A percentile compares a stretch with the other conserved stretches of the same genome.
These are phyloP conservation scores for Belgica antarctica DNA, from an alignment of 2,888 invertebrate genomes.

Conservation along the genomic window DNA sequence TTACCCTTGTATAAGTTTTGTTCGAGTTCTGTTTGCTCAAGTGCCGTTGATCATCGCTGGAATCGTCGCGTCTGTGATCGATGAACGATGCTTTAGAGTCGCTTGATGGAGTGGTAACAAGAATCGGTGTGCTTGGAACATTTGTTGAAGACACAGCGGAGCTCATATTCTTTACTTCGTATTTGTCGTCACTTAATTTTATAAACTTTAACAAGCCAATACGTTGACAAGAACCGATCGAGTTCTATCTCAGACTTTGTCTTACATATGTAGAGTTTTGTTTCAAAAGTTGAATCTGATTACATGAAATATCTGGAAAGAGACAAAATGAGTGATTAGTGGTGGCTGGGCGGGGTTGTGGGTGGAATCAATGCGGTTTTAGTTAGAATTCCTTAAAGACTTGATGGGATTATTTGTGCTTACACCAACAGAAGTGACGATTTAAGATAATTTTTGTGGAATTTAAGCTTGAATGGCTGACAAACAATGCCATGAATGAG, in stretches of 20 bases:
- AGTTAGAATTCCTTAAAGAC: no score
- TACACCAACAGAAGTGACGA: background rate
- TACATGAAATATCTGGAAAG: constrained; percentile 17
- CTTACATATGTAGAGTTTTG: constrained; percentile 27
- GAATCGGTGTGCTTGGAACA: constrained; percentile 26
- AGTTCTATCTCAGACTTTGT: constrained; percentile 21
- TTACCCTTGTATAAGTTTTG: constrained; percentile 36
- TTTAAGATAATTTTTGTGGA: background rate
- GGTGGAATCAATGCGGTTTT: background rate
- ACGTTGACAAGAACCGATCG: constrained; percentile 15
- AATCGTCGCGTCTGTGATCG: constrained; percentile 38
- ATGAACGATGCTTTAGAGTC: constrained; percentile 18
- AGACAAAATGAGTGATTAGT: background rate
- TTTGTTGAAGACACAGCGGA: constrained; percentile 30
- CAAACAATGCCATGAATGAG: no score
- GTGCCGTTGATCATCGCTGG: constrained; percentile 40
- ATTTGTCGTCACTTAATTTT: background rate
- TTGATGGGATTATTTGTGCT: no score
- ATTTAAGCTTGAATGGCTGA: no score
- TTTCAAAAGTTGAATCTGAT: constrained; percentile 14
- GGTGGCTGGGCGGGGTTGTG: no score
- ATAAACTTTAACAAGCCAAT: constrained; percentile 15
- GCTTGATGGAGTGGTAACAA: constrained; percentile 29
- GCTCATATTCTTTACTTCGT: no score
- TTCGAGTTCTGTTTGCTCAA: constrained; percentile 24